A percentile compares a stretch with the other conserved stretches of the same genome.
phyloP scores from a whole-genome alignment of 2,888 invertebrate genomes.

The Molorchus minor region DNA sequence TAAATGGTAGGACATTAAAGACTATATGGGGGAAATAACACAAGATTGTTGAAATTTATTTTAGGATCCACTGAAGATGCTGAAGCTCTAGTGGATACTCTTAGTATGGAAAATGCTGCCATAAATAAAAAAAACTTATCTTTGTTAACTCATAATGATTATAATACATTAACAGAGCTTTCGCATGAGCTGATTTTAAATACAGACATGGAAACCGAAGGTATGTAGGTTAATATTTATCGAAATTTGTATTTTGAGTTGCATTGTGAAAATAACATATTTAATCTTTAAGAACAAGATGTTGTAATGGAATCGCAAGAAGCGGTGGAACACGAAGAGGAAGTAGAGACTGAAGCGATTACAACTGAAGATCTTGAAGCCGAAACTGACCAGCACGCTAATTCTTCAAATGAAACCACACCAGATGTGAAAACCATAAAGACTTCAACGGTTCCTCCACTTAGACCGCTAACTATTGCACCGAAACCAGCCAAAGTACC shows the following conservation, averaged over 20 bases:
- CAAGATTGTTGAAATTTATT: constrained; percentile 25
- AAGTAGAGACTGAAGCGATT: constrained; percentile 54
- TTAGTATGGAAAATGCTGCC: constrained; percentile 50
- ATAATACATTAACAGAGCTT: constrained; percentile 56
- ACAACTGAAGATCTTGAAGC: constrained; percentile 57
- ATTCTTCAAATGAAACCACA: constrained; percentile 52
- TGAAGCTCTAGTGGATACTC: constrained; percentile 51
- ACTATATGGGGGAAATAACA: background rate
- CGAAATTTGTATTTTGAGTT: constrained; percentile 2
- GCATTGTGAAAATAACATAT: background rate
- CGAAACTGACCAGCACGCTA: constrained; percentile 51
- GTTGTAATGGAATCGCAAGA: constrained; percentile 48
- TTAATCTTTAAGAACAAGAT: constrained; percentile 42
- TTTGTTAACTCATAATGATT: constrained; percentile 50
- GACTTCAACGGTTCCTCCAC: constrained; percentile 53
- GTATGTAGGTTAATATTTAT: constrained; percentile 35
- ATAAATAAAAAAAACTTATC: constrained; percentile 49
- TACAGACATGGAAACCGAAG: constrained; percentile 55
- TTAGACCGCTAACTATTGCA: constrained; percentile 54
- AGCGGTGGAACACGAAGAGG: constrained; percentile 51
- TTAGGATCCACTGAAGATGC: constrained; percentile 51
- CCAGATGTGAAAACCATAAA: constrained; percentile 50
- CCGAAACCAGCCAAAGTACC: constrained; percentile 57
- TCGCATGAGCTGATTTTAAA: constrained; percentile 55
- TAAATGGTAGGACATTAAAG: constrained; percentile 12